Conservation (phyloP, 2,113 vertebrate genomes). For the Tragelaphus scriptus region DNA sequence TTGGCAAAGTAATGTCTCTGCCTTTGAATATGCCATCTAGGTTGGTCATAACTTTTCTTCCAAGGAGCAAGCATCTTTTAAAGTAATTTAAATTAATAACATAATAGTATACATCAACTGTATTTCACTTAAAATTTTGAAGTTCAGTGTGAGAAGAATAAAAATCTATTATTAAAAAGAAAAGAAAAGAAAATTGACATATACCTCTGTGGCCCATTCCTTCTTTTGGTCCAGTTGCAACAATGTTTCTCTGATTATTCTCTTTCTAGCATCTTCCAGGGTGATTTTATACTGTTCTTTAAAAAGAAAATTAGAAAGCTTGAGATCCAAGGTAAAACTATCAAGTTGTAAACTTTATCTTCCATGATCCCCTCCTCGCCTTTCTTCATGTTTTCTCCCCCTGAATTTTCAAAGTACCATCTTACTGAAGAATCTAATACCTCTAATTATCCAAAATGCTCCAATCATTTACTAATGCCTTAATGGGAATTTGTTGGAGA, state of each 20-base stretch:
- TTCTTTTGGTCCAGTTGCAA: constrained; percentile 72
- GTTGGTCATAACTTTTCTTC: neutral
- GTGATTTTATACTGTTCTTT: constrained; percentile 78
- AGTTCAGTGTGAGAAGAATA: neutral
- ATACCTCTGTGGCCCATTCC: constrained; percentile 82
- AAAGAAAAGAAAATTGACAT: constrained; percentile 20
- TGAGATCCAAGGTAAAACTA: neutral
- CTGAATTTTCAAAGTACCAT: neutral
- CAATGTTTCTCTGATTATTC: constrained; percentile 73
- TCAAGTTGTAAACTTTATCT: neutral
- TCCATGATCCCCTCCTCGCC: neutral
- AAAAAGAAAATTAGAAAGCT: constrained; percentile 54
- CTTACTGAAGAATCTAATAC: neutral
- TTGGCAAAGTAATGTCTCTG: neutral
- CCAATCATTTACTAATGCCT: neutral
- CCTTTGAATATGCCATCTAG: neutral
- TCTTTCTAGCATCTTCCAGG: constrained; percentile 73
- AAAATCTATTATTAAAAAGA: neutral
- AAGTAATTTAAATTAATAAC: neutral
- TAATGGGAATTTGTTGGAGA: neutral
- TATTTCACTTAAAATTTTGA: neutral
- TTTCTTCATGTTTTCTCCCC: neutral
- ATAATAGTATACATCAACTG: neutral
- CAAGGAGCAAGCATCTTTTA: neutral
- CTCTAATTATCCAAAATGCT: neutral